phyloP scores from a whole-genome alignment of 2,113 vertebrate species.

The Sceloporus undulatus region DNA sequence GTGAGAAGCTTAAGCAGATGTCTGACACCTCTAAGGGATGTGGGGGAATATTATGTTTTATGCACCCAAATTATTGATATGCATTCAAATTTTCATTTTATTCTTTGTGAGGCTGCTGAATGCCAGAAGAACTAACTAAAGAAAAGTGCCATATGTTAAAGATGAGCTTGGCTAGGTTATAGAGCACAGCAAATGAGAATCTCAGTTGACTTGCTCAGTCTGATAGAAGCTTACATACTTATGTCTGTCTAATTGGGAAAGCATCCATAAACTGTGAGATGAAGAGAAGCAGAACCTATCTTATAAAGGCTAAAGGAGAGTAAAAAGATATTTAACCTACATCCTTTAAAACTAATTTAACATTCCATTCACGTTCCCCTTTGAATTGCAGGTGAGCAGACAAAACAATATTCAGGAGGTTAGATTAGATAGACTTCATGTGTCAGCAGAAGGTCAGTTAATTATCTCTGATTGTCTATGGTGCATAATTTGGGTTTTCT shows the following conservation, averaged over 20 bases:
- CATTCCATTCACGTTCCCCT: not conserved
- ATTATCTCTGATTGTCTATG: conserved; percentile 37
- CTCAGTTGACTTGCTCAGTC: conserved; percentile 9
- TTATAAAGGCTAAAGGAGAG: conserved; percentile 1
- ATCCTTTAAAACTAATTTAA: conserved; percentile 26
- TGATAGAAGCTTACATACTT: conserved; percentile 24
- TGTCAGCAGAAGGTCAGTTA: conserved; percentile 12
- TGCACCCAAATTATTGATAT: conserved; percentile 49
- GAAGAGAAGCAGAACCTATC: not conserved
- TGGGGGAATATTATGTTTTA: conserved; percentile 37
- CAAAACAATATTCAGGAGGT: conserved; percentile 37
- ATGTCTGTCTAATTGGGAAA: conserved; percentile 41
- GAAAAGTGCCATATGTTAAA: conserved; percentile 60
- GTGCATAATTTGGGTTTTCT: conserved; percentile 21
- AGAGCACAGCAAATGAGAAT: conserved; percentile 2
- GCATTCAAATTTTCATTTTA: conserved; percentile 33
- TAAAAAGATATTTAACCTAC: conserved; percentile 16
- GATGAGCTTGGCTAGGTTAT: conserved; percentile 26
- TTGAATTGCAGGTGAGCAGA: not conserved
- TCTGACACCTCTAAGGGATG: conserved; percentile 42
- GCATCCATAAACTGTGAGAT: not conserved
- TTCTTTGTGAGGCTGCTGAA: conserved; percentile 35
- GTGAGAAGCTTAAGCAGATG: conserved; percentile 50
- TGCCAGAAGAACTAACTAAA: conserved; percentile 29
- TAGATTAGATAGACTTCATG: conserved; percentile 24